Evolutionary conservation across 2,888 invertebrate species (phyloP).

Genomic region (Cantharis nigra): DNA sequence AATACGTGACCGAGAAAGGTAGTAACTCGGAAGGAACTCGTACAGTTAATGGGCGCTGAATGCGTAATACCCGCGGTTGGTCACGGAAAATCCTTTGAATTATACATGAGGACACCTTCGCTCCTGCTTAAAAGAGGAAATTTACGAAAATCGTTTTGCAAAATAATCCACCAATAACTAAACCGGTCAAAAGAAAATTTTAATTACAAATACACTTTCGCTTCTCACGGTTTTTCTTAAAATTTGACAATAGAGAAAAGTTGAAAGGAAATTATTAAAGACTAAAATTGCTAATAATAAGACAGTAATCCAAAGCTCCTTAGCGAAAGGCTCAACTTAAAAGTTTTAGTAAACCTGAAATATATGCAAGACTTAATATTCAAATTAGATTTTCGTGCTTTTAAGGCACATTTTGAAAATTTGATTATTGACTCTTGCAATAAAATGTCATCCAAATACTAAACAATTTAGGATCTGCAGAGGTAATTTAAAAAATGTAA

Average conservation of each 20-base stretch:
- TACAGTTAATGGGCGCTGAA: slow-evolving; percentile 41
- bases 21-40: slow-evolving; percentile 39
- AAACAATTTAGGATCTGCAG: not conserved
- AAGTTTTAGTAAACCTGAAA: slow-evolving; percentile 3
- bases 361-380: slow-evolving; percentile 9
- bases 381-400: slow-evolving; percentile 6
- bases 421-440: not conserved
- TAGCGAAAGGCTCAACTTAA: not conserved
- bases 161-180: not conserved
- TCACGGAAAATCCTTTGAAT: slow-evolving; percentile 38
- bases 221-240: not conserved
- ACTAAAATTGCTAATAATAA: slow-evolving; percentile 10
- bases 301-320: slow-evolving; percentile 10
- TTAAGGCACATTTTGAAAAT: not conserved
- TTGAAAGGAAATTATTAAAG: slow-evolving; percentile 5
- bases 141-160: slow-evolving; percentile 20
- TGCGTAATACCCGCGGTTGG: slow-evolving; percentile 39
- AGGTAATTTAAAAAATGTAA: not conserved
- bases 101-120: slow-evolving; percentile 35
- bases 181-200: not conserved
- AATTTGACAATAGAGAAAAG: not conserved
- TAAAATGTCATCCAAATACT: not conserved
- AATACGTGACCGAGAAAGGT: slow-evolving; percentile 36
- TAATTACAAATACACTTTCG: not conserved
- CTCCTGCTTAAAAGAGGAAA: slow-evolving; percentile 25